These are phyloP conservation scores for Heteractis magnifica DNA, from an alignment of 92 coral and sea anemone species.

Conservation along the genomic window DNA sequence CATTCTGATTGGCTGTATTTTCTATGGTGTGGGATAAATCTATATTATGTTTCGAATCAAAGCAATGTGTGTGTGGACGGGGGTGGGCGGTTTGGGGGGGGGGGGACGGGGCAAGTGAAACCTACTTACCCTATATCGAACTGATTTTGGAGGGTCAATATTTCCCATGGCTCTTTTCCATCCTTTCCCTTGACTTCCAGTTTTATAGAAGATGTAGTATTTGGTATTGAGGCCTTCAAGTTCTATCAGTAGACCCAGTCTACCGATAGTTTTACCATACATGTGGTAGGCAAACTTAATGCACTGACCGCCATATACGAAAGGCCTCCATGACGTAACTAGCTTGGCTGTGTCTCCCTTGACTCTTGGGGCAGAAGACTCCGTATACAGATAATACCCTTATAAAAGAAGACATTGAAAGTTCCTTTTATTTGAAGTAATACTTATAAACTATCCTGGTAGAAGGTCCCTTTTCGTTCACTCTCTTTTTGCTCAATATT, in stretches of 20 bases:
- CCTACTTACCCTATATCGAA: slow-evolving; percentile 52
- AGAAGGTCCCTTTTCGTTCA: too few species aligned
- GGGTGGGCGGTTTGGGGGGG: too few species aligned
- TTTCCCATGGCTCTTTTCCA: slow-evolving; percentile 71
- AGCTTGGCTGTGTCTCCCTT: slow-evolving; percentile 61
- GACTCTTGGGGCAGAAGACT: slow-evolving; percentile 54
- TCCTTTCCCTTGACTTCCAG: slow-evolving; percentile 67
- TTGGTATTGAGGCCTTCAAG: slow-evolving; percentile 20
- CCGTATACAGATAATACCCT: slow-evolving; percentile 85
- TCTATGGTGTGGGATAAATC: too few species aligned
- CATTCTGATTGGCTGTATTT: too few species aligned
- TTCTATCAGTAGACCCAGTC: slow-evolving; percentile 50
- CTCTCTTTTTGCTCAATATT: too few species aligned
- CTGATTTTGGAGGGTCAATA: slow-evolving; percentile 45
- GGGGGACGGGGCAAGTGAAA: background rate
- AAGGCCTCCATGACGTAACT: slow-evolving; percentile 49
- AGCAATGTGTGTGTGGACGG: too few species aligned
- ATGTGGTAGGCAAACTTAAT: slow-evolving; percentile 77
- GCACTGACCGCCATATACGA: slow-evolving; percentile 63
- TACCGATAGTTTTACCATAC: slow-evolving; percentile 74
- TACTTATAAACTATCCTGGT: too few species aligned
- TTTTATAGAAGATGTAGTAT: slow-evolving; percentile 57
- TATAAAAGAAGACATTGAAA: background rate
- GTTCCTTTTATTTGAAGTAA: background rate
- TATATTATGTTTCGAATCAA: too few species aligned